Evolutionary conservation across 2,797 vertebrate genomes (phyloP).

Genomic region (Semotilus atromaculatus): DNA sequence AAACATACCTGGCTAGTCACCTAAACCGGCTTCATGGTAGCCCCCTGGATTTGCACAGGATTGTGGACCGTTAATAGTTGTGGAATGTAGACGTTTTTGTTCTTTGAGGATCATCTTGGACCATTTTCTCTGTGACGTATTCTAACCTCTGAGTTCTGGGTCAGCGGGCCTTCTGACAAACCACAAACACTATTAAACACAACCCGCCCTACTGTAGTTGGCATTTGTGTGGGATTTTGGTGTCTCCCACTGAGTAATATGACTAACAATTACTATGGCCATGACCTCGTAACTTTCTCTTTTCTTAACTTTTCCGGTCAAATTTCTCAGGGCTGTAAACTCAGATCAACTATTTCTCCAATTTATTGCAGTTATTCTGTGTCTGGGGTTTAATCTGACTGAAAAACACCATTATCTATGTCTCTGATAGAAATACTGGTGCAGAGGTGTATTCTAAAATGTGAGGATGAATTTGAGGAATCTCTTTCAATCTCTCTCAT

Average conservation of each 20-base stretch:
- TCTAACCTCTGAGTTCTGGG: slow-evolving; percentile 50
- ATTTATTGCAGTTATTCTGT: slow-evolving; percentile 30
- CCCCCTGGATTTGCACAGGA: not conserved
- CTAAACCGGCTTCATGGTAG: no score
- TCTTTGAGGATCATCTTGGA: not conserved
- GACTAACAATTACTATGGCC: slow-evolving; percentile 32
- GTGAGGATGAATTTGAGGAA: not conserved
- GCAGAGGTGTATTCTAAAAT: not conserved
- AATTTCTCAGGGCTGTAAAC: slow-evolving; percentile 41
- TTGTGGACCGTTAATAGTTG: not conserved
- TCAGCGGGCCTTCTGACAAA: slow-evolving; percentile 53
- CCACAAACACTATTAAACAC: slow-evolving; percentile 61
- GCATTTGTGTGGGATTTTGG: not conserved
- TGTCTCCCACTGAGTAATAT: slow-evolving; percentile 51
- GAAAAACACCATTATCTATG: not conserved
- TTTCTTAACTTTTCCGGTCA: not conserved
- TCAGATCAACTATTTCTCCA: slow-evolving; percentile 16
- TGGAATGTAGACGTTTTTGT: slow-evolving; percentile 10
- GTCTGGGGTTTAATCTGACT: not conserved
- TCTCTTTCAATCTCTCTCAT: not conserved
- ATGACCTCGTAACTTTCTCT: slow-evolving; percentile 1
- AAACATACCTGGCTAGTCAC: no score
- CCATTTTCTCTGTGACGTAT: slow-evolving; percentile 39
- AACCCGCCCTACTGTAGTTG: slow-evolving; percentile 41
- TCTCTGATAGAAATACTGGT: not conserved